Conservation (phyloP, 2,888 invertebrate species). For the Xestia sexstrigata region DNA sequence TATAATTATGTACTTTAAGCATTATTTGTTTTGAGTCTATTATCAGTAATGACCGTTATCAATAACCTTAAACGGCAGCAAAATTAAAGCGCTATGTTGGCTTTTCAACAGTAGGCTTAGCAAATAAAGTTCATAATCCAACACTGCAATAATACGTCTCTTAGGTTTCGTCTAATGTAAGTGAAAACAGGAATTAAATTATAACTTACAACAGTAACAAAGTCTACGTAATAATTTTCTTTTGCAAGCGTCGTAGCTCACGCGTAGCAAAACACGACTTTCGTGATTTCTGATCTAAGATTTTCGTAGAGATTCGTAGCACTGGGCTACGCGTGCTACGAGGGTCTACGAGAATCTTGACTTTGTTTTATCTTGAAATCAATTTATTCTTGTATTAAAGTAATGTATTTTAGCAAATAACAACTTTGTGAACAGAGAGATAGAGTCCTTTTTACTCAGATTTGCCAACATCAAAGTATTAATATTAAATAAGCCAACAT, state of each 20-base stretch:
- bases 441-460: neutral
- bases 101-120: neutral
- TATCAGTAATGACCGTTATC: neutral
- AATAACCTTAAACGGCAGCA: neutral
- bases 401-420: neutral
- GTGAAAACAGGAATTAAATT: neutral
- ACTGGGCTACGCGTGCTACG: slow-evolving; percentile 50
- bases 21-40: neutral
- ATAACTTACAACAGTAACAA: neutral
- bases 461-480: slow-evolving; percentile 3
- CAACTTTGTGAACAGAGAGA: neutral
- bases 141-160: neutral
- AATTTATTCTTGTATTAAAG: slow-evolving; percentile 2
- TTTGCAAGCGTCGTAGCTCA: slow-evolving; percentile 15
- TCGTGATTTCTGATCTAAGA: slow-evolving; percentile 25
- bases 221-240: neutral
- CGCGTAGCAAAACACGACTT: neutral
- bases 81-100: neutral
- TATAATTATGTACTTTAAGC: slow-evolving; percentile 6
- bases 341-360: slow-evolving; percentile 25
- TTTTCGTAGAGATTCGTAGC: slow-evolving; percentile 56
- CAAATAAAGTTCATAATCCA: neutral
- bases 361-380: neutral
- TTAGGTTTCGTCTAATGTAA: neutral
- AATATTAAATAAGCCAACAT: slow-evolving; percentile 24